phyloP scores from a whole-genome alignment of 2,113 vertebrate genomes.

The Boleophthalmus pectinirostris region DNA sequence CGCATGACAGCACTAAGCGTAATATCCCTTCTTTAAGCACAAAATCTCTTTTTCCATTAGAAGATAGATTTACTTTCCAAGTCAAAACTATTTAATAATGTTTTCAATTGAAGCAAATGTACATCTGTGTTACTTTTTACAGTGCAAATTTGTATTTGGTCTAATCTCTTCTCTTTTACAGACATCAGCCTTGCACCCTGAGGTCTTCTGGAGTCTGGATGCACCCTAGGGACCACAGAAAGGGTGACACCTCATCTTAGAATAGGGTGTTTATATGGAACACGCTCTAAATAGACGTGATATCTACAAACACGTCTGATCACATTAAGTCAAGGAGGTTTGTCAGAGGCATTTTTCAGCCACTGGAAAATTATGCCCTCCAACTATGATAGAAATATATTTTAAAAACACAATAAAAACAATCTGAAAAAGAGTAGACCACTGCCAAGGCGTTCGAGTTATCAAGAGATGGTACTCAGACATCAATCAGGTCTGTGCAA shows the following conservation, averaged over 20 bases:
- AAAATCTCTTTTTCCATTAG: too few species aligned
- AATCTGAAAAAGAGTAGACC: not conserved
- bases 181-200: constrained; percentile 73
- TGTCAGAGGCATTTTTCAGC: constrained; percentile 13
- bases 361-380: constrained; percentile 3
- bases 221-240: constrained; percentile 42
- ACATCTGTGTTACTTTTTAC: too few species aligned
- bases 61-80: too few species aligned
- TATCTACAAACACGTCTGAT: constrained; percentile 10
- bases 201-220: constrained; percentile 62
- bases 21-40: too few species aligned
- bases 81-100: too few species aligned
- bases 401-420: not conserved
- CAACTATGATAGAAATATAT: not conserved
- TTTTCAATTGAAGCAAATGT: too few species aligned
- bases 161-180: constrained; percentile 71
- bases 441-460: not conserved
- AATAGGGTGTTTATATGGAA: constrained; percentile 45
- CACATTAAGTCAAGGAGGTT: not conserved
- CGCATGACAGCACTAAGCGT: too few species aligned
- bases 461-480: not conserved
- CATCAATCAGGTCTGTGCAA: too few species aligned
- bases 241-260: constrained; percentile 56
- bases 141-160: constrained; percentile 72
- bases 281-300: constrained; percentile 30